Conservation (phyloP, 2,888 invertebrate species). For the Rhagium mordax region DNA sequence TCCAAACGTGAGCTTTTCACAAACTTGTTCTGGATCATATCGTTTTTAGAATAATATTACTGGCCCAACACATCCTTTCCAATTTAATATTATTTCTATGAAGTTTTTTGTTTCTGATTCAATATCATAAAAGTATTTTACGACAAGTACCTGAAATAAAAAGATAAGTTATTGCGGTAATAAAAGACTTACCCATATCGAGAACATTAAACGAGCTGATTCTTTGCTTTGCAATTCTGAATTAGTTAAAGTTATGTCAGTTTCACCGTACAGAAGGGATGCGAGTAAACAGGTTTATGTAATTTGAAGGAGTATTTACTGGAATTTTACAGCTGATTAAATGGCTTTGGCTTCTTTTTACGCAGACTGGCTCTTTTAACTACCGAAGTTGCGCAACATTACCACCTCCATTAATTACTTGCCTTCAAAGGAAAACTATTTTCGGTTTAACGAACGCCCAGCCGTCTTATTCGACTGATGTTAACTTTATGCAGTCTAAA, state of each 20-base stretch:
- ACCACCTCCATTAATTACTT: slow-evolving; percentile 52
- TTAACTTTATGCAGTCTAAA: slow-evolving; percentile 44
- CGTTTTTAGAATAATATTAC: too few species aligned
- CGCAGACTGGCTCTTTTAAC: slow-evolving; percentile 46
- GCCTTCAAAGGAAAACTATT: slow-evolving; percentile 55
- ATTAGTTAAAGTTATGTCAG: slow-evolving; percentile 23
- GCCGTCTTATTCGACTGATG: slow-evolving; percentile 33
- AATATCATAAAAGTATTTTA: background rate
- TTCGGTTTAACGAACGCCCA: slow-evolving; percentile 45
- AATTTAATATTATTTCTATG: background rate
- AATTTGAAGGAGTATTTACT: slow-evolving; percentile 50
- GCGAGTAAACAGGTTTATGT: slow-evolving; percentile 38
- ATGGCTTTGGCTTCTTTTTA: slow-evolving; percentile 51
- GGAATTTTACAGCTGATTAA: slow-evolving; percentile 57
- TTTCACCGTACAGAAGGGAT: slow-evolving; percentile 11
- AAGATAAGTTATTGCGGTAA: background rate
- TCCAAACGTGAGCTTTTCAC: too few species aligned
- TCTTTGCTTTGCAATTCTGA: slow-evolving; percentile 7
- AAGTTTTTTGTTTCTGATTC: background rate
- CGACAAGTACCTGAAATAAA: background rate
- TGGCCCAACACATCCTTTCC: background rate
- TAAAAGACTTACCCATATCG: slow-evolving; percentile 3
- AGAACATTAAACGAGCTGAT: slow-evolving; percentile 15
- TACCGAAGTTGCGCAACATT: slow-evolving; percentile 50
- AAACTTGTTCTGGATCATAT: too few species aligned